These are phyloP conservation scores for Anarrhichthys ocellatus DNA, from an alignment of 2,113 vertebrate species.

Conservation along the genomic window DNA sequence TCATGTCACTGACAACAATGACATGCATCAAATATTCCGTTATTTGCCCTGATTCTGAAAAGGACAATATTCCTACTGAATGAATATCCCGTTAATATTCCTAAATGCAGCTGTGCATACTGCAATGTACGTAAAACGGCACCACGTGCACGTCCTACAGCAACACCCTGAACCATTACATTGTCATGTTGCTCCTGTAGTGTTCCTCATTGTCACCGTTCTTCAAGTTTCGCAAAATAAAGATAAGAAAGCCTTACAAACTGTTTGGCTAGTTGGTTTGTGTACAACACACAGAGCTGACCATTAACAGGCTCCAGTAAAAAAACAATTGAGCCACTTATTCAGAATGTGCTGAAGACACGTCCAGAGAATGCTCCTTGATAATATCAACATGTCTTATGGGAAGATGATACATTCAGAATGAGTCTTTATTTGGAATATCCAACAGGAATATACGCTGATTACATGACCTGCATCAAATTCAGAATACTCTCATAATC, in stretches of 20 bases:
- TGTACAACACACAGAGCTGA: too few species aligned
- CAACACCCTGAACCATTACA: too few species aligned
- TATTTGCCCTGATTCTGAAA: background rate
- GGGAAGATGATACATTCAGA: background rate
- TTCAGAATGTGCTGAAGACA: background rate
- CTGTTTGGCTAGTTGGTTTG: too few species aligned
- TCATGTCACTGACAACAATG: background rate
- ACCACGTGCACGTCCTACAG: too few species aligned
- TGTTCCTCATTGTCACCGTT: background rate
- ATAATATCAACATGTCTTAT: too few species aligned
- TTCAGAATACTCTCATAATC: background rate
- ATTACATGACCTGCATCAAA: too few species aligned
- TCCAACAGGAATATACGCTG: too few species aligned
- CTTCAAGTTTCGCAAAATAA: background rate
- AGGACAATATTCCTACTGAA: background rate
- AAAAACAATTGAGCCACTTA: too few species aligned
- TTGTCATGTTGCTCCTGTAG: too few species aligned
- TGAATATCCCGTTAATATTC: background rate
- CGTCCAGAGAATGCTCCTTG: background rate
- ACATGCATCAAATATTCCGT: background rate
- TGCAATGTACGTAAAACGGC: too few species aligned
- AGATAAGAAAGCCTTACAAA: background rate
- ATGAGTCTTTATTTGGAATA: background rate
- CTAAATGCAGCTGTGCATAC: too few species aligned
- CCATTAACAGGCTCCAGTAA: too few species aligned